Evolutionary conservation across 2,113 vertebrate species (phyloP), one percentile per base, ranked within the genome.

Genomic region (Gambusia affinis): DNA sequence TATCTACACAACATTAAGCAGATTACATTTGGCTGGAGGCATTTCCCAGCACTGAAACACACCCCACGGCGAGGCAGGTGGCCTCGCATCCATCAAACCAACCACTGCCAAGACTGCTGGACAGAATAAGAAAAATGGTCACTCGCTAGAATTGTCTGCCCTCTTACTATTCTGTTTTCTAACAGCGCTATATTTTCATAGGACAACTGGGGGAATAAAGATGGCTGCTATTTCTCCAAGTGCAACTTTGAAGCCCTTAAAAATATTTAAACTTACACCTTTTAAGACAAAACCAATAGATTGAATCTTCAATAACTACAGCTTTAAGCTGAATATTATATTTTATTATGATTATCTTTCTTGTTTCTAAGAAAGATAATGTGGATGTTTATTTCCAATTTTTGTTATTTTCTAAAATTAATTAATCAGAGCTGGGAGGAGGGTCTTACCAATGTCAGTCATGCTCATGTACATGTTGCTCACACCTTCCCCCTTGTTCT

Each of bases 1-100:
- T 92, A 86, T 87, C 91, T 89, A 91, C 93, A 93, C 91, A 91
- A 93, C 93, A 93, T 95, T 94, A 94, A 79, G 90, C 90, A 94
- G 92, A 93, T 91, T 80, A 87, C 91, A 91, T 94, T 89, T 89
- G 88, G 83, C 88, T 86, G 73, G 78, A 81, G 72, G 81, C 89
- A 84, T 64, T 82, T 92, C 88, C 90, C 92, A 33, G 83, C 31
- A n/a, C 61, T 76, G 88, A 83, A 86, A 75, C 87, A 81, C 87
- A 81, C 84, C 88, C 88, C 85, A 63, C 71, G 71, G 84, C 77
- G 12, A 74, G 80, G 86, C 92, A 93, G 90, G 90, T 91, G 92
- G 86, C 77, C 85, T 72, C 35, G 51, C 92, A 92, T 93, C 90
- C 73, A 90, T 94, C 93, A 90, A 67, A 70, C 5, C 47, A 82